Conservation (phyloP, 2,113 vertebrate genomes). For the Poeciliopsis occidentalis region DNA sequence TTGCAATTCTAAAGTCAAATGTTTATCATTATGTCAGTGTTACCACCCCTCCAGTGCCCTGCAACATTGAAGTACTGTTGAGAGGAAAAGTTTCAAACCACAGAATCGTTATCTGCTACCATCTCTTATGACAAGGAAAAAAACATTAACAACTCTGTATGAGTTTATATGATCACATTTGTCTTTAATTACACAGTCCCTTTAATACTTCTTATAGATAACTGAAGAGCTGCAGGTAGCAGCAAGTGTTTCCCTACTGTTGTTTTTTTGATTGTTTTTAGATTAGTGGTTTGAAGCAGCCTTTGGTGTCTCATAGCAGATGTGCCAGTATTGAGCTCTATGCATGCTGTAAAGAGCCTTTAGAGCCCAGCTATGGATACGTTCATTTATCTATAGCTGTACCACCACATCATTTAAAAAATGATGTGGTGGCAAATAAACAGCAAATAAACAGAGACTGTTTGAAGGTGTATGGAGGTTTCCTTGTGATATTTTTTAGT, state of each 20-base stretch:
- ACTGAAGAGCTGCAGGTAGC: slow-evolving; percentile 29
- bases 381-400: not conserved
- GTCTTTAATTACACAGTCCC: not conserved
- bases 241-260: slow-evolving; percentile 12
- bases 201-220: slow-evolving; percentile 20
- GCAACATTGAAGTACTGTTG: not conserved
- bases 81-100: not conserved
- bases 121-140: too few relatives aligned
- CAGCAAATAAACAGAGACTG: too few relatives aligned
- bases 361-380: slow-evolving; percentile 20
- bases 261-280: not conserved
- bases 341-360: slow-evolving; percentile 46
- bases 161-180: too few relatives aligned
- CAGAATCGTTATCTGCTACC: too few relatives aligned
- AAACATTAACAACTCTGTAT: too few relatives aligned
- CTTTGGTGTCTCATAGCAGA: slow-evolving; percentile 17
- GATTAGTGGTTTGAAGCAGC: not conserved
- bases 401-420: too few relatives aligned
- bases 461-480: too few relatives aligned
- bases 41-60: not conserved
- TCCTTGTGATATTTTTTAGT: too few relatives aligned
- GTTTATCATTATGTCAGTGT: not conserved
- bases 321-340: slow-evolving; percentile 34
- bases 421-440: too few relatives aligned
- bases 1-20: not conserved